Base-by-base conservation (phyloP, 1,140 invertebrate genomes). In the Thaumatotibia leucotreta region DNA sequence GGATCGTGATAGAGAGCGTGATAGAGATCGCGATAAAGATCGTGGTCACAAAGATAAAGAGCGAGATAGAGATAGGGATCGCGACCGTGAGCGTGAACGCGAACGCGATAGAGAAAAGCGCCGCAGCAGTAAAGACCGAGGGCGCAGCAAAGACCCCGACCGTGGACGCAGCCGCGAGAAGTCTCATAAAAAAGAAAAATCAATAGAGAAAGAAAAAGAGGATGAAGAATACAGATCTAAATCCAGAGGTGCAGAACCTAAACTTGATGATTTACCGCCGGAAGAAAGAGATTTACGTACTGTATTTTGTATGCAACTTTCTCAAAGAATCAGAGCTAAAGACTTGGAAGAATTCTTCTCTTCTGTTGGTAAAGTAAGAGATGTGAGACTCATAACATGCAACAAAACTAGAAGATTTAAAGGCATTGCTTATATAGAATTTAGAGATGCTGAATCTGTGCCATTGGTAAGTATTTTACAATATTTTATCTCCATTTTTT, bases 281-380 rank as follows among this genome's bases (percentile, higher is more conserved):
- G 99, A 99, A 92, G 99, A 99, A 91, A 93, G 98, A 67, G 99
- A 99, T 94, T 96, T 98, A 0, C 93, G 99, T 10, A 99, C 99
- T 22, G 97, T 99, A 8, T 99, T 99, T 89, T 99, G 98, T 88
- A 98, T 99, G 96, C 98, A 99, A 87, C 86, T 99, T 31, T 98
- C 98, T 66, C 97, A 99, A 79, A 93, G 97, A 73, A 98, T 99
- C 74, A 94, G 98, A 67, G 97, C 97, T 8, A 94, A 98, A 66
- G 99, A 99, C 89, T 92, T 99, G 32, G 99, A 99, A 92, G 98
- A 99, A 90, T 99, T 99, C 88, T 99, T 99, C 85, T 99, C 97
- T 2, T 97, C 97, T 65, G 98, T 99, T 66, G 99, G 99, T 35
- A 99, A 99, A 93, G 98, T 99, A 20, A 94, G 98, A 76, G 99